A percentile compares a stretch with the other conserved stretches of the same genome.
These are phyloP conservation scores for Ochotona princeps DNA, from an alignment of 2,113 vertebrate species.

Conservation along the genomic window DNA sequence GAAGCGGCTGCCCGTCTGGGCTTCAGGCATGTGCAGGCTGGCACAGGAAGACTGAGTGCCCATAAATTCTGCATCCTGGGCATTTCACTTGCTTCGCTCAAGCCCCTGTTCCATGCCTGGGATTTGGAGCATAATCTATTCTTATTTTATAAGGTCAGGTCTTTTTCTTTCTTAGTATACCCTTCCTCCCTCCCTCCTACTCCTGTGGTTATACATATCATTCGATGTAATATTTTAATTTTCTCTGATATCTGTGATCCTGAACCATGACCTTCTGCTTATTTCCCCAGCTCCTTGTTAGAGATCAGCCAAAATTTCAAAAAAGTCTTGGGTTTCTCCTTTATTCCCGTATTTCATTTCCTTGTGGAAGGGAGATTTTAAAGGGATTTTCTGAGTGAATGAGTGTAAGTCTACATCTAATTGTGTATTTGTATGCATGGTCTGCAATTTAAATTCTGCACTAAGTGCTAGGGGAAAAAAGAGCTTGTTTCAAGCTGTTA, in stretches of 20 bases:
- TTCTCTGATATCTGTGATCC: neutral
- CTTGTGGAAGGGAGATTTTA: constrained; percentile 44
- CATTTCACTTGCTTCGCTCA: neutral
- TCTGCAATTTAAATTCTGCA: constrained; percentile 76
- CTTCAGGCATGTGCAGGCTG: neutral
- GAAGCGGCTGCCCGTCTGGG: neutral
- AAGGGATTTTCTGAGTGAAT: constrained; percentile 63
- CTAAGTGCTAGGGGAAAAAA: constrained; percentile 67
- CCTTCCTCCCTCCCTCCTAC: neutral
- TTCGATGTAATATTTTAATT: constrained; percentile 43
- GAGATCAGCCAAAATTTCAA: constrained; percentile 42
- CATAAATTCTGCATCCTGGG: neutral
- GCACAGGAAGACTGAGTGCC: neutral
- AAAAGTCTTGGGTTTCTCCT: constrained; percentile 50
- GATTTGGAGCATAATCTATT: constrained; percentile 3
- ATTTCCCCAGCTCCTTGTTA: constrained; percentile 36
- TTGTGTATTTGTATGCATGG: constrained; percentile 69
- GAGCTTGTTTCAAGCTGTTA: constrained; percentile 78
- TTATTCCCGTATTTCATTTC: constrained; percentile 62
- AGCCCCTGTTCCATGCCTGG: neutral
- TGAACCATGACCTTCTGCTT: constrained; percentile 12
- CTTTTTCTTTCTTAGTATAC: neutral
- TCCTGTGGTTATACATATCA: constrained; percentile 2
- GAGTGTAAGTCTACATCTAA: constrained; percentile 67
- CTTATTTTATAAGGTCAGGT: neutral